Base-by-base conservation (phyloP, 1,140 invertebrate species). In the Propsilocerus akamusi region DNA sequence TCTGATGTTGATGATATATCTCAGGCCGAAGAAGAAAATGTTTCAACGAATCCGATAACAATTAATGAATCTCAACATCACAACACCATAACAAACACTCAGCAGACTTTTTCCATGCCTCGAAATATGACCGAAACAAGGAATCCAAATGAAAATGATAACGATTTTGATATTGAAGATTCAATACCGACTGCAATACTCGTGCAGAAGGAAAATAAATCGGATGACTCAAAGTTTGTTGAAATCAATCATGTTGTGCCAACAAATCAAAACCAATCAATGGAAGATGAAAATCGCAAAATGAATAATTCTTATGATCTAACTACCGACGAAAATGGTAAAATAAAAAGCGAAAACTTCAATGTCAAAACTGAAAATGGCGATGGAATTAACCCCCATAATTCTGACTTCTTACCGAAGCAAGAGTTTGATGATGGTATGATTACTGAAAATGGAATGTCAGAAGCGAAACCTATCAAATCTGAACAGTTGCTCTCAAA, bases 371-470 rank as follows among this genome's bases (percentile, higher is more conserved):
- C 48, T 0, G 62, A 65, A 51, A 65, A 67, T 8, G 58, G 52
- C 14, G 66, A 68, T 55, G 63, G 66, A 51, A 58, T 63, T 14
- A 49, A 65, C 46, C 65, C 67, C 10, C 69, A 69, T 49, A 73
- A 72, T 55, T 56, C 73, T 32, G 71, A 72, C 53, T 70, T 74
- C 55, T 54, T 74, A 11, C 58, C 70, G 11, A 72, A 72, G 0
- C 67, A 70, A 28, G 67, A 72, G 54, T 63, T 58, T 2, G 58
- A 59, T 0, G 63, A 54, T 25, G 68, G 75, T 28, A 71, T 68
- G 53, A 62, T 73, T 22, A 61, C 66, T 1, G 71, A 71, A 53
- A 61, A 64, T 2, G 72, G 74, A 14, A 70, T 71, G 51, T 59
- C 63, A 10, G 66, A 70, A 52, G 53, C 63, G 0, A 73, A 71